phyloP scores from a whole-genome alignment of 1,140 invertebrate species.

The Brachionus calyciflorus region DNA sequence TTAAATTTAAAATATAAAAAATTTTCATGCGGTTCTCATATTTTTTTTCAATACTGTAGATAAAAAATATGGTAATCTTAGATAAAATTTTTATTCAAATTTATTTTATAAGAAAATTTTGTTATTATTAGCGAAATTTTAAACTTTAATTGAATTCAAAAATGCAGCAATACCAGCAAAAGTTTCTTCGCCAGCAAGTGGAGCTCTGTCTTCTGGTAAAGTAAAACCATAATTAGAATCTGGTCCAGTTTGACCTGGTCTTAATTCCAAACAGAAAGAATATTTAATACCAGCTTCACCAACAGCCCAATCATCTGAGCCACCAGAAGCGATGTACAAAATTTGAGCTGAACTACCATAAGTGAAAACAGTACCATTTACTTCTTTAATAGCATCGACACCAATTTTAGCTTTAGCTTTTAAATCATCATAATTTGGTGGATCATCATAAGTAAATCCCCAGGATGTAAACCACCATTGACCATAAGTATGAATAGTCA shows the following conservation, averaged over 20 bases:
- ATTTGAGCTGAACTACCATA: constrained; percentile 27
- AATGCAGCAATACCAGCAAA: constrained; percentile 31
- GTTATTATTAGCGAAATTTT: too few species aligned
- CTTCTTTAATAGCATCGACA: neutral
- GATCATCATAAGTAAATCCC: constrained; percentile 33
- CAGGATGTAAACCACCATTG: constrained; percentile 47
- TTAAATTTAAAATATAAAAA: too few species aligned
- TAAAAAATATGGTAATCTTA: too few species aligned
- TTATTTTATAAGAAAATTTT: too few species aligned
- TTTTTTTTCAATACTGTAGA: too few species aligned
- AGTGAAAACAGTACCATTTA: neutral
- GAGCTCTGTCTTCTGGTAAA: constrained; percentile 44
- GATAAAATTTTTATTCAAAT: too few species aligned
- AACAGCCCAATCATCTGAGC: constrained; percentile 50
- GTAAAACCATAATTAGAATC: constrained; percentile 41
- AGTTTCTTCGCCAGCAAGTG: constrained; percentile 39
- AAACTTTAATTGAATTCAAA: constrained; percentile 38
- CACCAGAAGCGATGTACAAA: constrained; percentile 49
- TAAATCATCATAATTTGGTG: constrained; percentile 24
- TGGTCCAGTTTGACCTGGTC: constrained; percentile 34
- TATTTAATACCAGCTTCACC: constrained; percentile 49
- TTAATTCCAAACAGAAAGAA: constrained; percentile 50
- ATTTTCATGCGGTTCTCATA: too few species aligned
- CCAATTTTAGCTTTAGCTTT: neutral
- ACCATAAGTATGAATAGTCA: constrained; percentile 44